A percentile compares a stretch with the other conserved stretches of the same genome.
Evolutionary conservation across 2,888 invertebrate species (phyloP).

Genomic region (Therioaphis trifolii): DNA sequence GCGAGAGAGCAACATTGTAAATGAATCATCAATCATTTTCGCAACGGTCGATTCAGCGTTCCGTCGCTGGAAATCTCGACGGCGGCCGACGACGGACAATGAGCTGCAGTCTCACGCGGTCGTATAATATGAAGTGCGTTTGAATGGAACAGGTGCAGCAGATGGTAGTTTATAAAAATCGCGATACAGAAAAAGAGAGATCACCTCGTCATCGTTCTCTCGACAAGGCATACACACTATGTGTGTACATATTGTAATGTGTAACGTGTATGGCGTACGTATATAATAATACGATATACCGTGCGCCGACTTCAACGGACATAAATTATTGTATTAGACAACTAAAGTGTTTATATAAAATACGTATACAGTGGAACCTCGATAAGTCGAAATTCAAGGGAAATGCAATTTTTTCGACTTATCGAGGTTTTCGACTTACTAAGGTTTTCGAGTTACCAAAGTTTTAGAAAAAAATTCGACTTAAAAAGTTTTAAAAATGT

Average conservation of each 20-base stretch:
- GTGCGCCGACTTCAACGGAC: neutral
- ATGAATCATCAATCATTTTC: slow-evolving; percentile 47
- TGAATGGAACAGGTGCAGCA: slow-evolving; percentile 47
- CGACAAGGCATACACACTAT: neutral
- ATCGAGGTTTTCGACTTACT: too few relatives aligned
- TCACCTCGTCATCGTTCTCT: slow-evolving; percentile 33
- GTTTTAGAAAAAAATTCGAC: too few relatives aligned
- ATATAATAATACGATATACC: neutral
- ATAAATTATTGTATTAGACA: slow-evolving; percentile 39
- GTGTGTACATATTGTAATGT: too few relatives aligned
- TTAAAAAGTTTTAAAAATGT: too few relatives aligned
- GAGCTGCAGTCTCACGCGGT: neutral
- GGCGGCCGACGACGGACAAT: slow-evolving; percentile 8
- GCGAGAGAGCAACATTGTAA: slow-evolving; percentile 11
- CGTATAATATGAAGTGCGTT: slow-evolving; percentile 28
- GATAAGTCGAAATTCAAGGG: too few relatives aligned
- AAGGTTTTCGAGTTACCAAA: too few relatives aligned
- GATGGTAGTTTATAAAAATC: neutral
- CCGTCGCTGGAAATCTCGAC: neutral
- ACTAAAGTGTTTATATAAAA: neutral
- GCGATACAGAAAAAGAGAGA: slow-evolving; percentile 31
- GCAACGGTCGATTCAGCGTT: slow-evolving; percentile 10
- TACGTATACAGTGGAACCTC: too few relatives aligned
- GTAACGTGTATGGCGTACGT: too few relatives aligned
- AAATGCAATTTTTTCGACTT: too few relatives aligned